These are phyloP conservation scores for Gastrophryne carolinensis DNA, from an alignment of 2,797 vertebrate genomes.

Conservation along the genomic window DNA sequence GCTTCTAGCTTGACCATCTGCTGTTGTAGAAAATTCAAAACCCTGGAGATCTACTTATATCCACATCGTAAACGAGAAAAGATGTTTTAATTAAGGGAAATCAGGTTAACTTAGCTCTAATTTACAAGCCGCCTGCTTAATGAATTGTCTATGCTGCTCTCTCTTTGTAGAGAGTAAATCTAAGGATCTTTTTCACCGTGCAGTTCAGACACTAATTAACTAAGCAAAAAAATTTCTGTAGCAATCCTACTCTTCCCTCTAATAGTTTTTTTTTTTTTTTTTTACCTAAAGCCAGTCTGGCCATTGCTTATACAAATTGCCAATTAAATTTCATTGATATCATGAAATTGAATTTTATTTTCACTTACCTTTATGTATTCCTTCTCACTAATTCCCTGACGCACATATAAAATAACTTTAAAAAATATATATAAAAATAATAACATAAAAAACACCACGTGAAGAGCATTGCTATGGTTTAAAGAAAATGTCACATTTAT, in stretches of 20 bases:
- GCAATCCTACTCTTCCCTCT: slow-evolving; percentile 78
- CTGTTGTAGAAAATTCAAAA: slow-evolving; percentile 88
- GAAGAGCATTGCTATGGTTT: background rate
- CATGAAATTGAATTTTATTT: slow-evolving; percentile 80
- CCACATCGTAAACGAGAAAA: slow-evolving; percentile 89
- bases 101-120: slow-evolving; percentile 88
- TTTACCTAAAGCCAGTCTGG: slow-evolving; percentile 79
- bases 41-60: slow-evolving; percentile 91
- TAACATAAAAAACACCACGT: background rate
- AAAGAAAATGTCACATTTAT: background rate
- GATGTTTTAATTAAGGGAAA: slow-evolving; percentile 91
- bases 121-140: slow-evolving; percentile 86
- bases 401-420: slow-evolving; percentile 30
- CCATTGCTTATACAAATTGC: slow-evolving; percentile 83
- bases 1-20: slow-evolving; percentile 91
- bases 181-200: slow-evolving; percentile 77
- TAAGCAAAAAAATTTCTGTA: slow-evolving; percentile 83
- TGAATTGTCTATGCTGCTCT: slow-evolving; percentile 87
- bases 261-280: too few relatives aligned
- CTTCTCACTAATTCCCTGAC: slow-evolving; percentile 32
- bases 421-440: too few relatives aligned
- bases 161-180: slow-evolving; percentile 86
- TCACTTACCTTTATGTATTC: slow-evolving; percentile 69
- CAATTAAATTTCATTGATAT: slow-evolving; percentile 87
- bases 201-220: slow-evolving; percentile 85